Base-by-base conservation (phyloP, 2,113 vertebrate genomes). In the Lonchura striata region DNA sequence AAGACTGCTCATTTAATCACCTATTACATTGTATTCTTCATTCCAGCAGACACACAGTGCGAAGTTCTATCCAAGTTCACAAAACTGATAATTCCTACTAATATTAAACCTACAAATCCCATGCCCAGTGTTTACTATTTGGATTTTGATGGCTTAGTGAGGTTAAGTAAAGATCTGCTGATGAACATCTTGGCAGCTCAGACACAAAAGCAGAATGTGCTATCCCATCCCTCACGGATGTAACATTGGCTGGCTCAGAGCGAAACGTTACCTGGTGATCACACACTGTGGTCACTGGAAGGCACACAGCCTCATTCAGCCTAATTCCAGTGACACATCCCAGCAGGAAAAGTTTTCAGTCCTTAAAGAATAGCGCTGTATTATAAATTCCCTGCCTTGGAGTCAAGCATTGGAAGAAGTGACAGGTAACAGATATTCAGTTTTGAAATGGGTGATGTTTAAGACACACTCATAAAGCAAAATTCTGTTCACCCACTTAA, bases 261-360 rank as follows among this genome's bases (percentile, higher is more conserved):
- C 8, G 15, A 33, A 72, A n/a, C 0, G 0, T 27, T 23, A 70
- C 2, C 37, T 53, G 28, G 6, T 11, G n/a, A 41, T 24, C 3
- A 1, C 39, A 46, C 14, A 1, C 17, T 3, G 49, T 1, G 0
- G 27, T 25, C 33, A 31, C 64, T 23, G 39, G 27, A 66, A 52
- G 59, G 31, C 72, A n/a, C 50, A 53, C 11, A 18, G 35, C 63
- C 49, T 33, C 27, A 16, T 7, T 50, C 37, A 35, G 22, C 37
- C 16, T 49, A 31, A 44, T 50, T 64, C 66, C 59, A 56, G 64
- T 28, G 64, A 69, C 46, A 64, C 1, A 2, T 4, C 70, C 10
- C 44, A 79, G 28, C 31, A 49, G 61, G 39, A 71, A 25, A 75
- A 59, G 16, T 6, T 9, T 31, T 66, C 39, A 25, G 12, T 57